These are phyloP conservation scores for Lepus oiostolus DNA, from an alignment of 2,797 vertebrate species.

Conservation along the genomic window DNA sequence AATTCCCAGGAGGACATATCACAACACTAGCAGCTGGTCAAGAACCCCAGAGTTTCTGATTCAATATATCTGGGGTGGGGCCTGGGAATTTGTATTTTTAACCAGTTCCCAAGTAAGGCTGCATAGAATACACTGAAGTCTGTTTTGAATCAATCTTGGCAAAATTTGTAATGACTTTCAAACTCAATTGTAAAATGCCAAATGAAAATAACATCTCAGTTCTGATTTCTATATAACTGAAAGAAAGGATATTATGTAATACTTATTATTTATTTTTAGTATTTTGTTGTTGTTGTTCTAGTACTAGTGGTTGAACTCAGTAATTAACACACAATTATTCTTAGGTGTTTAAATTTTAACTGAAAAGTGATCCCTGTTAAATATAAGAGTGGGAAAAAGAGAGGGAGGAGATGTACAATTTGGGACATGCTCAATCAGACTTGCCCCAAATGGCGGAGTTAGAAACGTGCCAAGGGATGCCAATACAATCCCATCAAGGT, in stretches of 20 bases:
- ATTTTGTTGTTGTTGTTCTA: too few relatives aligned
- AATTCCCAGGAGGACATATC: not conserved
- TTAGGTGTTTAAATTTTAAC: too few relatives aligned
- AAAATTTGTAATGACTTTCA: slow-evolving; percentile 20
- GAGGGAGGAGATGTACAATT: too few relatives aligned
- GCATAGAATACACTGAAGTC: not conserved
- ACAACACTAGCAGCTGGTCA: not conserved
- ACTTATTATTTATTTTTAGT: not conserved
- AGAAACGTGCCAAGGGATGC: too few relatives aligned
- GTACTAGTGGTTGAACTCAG: too few relatives aligned
- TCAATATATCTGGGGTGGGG: not conserved
- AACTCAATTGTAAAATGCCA: slow-evolving; percentile 15
- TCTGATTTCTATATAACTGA: slow-evolving; percentile 1
- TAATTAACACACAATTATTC: too few relatives aligned
- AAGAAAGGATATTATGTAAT: not conserved
- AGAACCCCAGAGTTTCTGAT: not conserved
- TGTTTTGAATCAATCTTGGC: not conserved
- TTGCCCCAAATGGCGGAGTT: too few relatives aligned
- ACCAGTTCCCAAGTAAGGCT: not conserved
- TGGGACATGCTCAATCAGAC: too few relatives aligned
- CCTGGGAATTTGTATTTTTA: slow-evolving; percentile 9
- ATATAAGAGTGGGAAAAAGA: too few relatives aligned
- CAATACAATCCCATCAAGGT: too few relatives aligned
- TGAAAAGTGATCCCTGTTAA: too few relatives aligned
- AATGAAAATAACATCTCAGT: not conserved